Conservation (phyloP, 2,113 vertebrate species). For the Bettongia penicillata region DNA sequence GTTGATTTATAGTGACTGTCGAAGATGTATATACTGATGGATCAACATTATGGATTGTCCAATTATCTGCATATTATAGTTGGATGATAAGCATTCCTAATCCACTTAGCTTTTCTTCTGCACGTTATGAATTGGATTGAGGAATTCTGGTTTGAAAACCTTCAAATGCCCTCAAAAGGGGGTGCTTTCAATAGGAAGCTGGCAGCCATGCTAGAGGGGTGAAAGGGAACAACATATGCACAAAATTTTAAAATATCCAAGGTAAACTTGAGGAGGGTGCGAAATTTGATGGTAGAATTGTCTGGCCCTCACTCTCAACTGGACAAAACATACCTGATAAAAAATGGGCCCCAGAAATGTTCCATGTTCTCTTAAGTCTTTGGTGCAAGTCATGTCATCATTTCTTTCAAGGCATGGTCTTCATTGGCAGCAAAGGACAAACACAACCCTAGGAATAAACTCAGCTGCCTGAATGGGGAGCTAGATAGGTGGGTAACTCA, state of each 20-base stretch:
- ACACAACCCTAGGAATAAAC: no score
- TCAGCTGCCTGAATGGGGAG: no score
- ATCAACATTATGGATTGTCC: background rate
- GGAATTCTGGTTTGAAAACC: background rate
- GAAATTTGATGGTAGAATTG: background rate
- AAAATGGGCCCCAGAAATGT: background rate
- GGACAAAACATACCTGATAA: background rate
- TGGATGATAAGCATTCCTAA: background rate
- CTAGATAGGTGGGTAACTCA: no score
- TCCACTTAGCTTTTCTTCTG: background rate
- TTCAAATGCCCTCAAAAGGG: background rate
- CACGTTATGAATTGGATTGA: background rate
- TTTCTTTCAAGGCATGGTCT: no score
- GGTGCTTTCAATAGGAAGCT: background rate
- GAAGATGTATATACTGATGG: background rate
- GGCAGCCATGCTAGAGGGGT: background rate
- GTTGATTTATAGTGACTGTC: background rate
- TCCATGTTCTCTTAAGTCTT: background rate
- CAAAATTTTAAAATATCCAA: background rate
- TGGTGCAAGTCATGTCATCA: background rate
- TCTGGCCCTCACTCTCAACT: background rate
- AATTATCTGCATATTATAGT: background rate
- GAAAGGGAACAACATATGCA: background rate
- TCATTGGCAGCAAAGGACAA: no score
- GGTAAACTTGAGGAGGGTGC: background rate